phyloP scores from a whole-genome alignment of 2,797 vertebrate genomes.

The Mormyrops boulengeri region DNA sequence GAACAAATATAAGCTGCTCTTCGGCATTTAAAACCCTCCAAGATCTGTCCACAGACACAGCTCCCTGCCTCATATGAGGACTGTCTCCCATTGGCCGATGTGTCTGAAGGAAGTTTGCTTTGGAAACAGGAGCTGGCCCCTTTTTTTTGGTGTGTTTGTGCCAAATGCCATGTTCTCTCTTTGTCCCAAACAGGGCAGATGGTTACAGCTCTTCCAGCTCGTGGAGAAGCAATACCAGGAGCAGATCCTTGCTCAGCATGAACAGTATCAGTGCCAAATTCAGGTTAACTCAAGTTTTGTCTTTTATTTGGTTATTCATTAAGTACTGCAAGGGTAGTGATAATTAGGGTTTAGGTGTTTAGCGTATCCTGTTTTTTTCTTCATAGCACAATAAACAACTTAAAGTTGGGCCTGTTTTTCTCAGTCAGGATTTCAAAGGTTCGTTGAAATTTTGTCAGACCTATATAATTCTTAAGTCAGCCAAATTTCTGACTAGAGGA shows the following conservation, averaged over 20 bases:
- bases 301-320: background rate
- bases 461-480: background rate
- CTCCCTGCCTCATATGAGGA: background rate
- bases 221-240: constrained; percentile 92
- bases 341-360: background rate
- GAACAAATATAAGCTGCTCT: background rate
- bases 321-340: background rate
- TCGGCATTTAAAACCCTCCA: background rate
- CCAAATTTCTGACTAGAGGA: background rate
- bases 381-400: background rate
- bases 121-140: background rate
- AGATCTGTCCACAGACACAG: background rate
- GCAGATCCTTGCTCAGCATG: constrained; percentile 86
- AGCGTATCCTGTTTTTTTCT: background rate
- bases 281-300: constrained; percentile 62
- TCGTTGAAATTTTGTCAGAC: background rate
- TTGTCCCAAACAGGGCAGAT: constrained; percentile 69
- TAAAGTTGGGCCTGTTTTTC: background rate
- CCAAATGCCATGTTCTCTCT: constrained; percentile 21
- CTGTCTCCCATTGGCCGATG: background rate
- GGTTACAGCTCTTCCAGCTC: constrained; percentile 82
- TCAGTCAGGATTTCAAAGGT: background rate
- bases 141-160: background rate
- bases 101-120: background rate
- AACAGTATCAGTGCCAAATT: constrained; percentile 89